Percentiles rank a stretch among this genome's conserved stretches.
phyloP scores from a whole-genome alignment of 1,140 invertebrate species.

The Centruroides vittatus region DNA sequence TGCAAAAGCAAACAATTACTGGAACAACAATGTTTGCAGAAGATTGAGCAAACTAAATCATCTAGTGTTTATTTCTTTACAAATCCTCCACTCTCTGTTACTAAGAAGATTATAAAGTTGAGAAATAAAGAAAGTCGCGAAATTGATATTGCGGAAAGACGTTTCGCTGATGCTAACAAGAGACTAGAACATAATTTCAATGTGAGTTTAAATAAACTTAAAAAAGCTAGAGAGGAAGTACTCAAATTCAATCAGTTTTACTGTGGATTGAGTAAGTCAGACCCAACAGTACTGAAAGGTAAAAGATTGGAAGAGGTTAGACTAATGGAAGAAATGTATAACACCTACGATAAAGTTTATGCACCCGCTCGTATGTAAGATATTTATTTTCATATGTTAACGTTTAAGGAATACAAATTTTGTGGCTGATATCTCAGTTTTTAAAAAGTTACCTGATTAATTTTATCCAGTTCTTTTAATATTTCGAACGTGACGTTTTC shows the following conservation, averaged over 20 bases:
- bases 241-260: slow-evolving; percentile 8
- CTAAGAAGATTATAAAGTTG: neutral
- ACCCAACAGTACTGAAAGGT: slow-evolving; percentile 1
- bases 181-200: neutral
- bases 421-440: too few relatives aligned
- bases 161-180: neutral
- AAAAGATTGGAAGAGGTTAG: neutral
- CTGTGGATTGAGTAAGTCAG: slow-evolving; percentile 3
- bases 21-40: neutral
- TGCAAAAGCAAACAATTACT: neutral
- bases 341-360: too few relatives aligned
- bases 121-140: neutral
- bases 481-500: too few relatives aligned
- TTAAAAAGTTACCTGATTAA: too few relatives aligned
- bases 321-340: too few relatives aligned
- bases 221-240: neutral
- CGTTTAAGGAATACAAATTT: too few relatives aligned
- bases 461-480: too few relatives aligned
- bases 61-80: neutral
- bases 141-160: neutral
- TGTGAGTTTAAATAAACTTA: too few relatives aligned
- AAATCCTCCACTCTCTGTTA: too few relatives aligned
- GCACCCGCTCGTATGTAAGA: too few relatives aligned
- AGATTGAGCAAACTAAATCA: neutral
- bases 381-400: too few relatives aligned